Conservation (phyloP, 2,113 vertebrate genomes). For the Melanocharis versteri region DNA sequence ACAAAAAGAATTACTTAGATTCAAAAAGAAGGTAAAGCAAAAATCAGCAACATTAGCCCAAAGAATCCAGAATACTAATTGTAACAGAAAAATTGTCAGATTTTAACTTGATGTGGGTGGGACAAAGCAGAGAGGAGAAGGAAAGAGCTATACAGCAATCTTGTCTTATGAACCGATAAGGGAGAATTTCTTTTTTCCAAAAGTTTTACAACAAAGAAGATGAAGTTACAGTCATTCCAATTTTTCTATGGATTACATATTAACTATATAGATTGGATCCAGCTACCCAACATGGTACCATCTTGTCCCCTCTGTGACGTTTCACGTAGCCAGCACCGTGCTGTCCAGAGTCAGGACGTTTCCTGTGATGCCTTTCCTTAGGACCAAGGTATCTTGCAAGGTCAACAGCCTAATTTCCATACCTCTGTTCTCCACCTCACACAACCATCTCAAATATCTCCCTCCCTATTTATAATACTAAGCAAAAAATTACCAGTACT, state of each 20-base stretch:
- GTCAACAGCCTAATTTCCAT: not conserved
- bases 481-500: not conserved
- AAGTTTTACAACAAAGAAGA: not conserved
- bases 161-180: not conserved
- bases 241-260: not conserved
- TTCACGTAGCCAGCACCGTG: accelerated
- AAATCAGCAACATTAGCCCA: not conserved
- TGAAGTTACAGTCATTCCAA: not conserved
- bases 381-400: not conserved
- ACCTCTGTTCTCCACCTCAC: not conserved
- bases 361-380: not conserved
- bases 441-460: accelerated
- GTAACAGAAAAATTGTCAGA: not conserved
- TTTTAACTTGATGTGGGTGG: not conserved
- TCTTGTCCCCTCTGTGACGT: not conserved
- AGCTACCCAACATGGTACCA: not conserved
- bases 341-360: accelerated
- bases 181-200: not conserved
- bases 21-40: not conserved
- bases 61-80: not conserved
- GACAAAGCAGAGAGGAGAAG: not conserved
- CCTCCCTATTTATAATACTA: not conserved
- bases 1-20: not conserved
- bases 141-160: not conserved
- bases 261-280: accelerated